Conservation (phyloP, 2,113 vertebrate species). For the Rallus limicola region DNA sequence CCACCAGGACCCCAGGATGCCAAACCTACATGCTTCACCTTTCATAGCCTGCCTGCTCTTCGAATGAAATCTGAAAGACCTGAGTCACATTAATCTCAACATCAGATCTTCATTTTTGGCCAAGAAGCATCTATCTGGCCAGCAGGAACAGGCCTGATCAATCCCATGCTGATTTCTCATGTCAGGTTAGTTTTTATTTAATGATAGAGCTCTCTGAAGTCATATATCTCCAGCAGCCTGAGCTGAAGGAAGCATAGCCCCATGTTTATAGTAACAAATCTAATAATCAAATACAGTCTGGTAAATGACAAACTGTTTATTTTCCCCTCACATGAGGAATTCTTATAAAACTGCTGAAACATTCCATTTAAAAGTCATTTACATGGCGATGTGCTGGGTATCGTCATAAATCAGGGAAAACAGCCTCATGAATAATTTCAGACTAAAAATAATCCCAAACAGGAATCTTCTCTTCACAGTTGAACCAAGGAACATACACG, state of each 20-base stretch:
- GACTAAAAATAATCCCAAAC: conserved; percentile 32
- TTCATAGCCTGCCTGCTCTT: not conserved
- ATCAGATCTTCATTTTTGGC: not conserved
- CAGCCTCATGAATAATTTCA: conserved; percentile 28
- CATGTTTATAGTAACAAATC: conserved; percentile 33
- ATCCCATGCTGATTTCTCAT: not conserved
- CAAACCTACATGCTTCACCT: not conserved
- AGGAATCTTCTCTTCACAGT: not conserved
- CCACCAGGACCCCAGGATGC: not conserved
- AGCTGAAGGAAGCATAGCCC: not conserved
- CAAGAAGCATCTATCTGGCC: not conserved
- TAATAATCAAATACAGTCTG: not conserved
- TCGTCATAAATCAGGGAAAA: conserved; percentile 20
- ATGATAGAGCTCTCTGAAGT: not conserved
- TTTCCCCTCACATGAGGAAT: conserved; percentile 34
- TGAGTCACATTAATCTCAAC: not conserved
- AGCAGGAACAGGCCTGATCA: not conserved
- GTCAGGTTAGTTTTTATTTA: not conserved
- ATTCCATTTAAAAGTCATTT: conserved; percentile 42
- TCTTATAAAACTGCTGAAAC: conserved; percentile 30
- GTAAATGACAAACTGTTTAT: conserved; percentile 32
- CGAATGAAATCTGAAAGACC: not conserved
- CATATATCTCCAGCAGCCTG: not conserved
- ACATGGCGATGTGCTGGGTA: not conserved
- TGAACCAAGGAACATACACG: not conserved